phyloP scores from a whole-genome alignment of 2,113 vertebrate species.

The Erpornis zantholeuca region DNA sequence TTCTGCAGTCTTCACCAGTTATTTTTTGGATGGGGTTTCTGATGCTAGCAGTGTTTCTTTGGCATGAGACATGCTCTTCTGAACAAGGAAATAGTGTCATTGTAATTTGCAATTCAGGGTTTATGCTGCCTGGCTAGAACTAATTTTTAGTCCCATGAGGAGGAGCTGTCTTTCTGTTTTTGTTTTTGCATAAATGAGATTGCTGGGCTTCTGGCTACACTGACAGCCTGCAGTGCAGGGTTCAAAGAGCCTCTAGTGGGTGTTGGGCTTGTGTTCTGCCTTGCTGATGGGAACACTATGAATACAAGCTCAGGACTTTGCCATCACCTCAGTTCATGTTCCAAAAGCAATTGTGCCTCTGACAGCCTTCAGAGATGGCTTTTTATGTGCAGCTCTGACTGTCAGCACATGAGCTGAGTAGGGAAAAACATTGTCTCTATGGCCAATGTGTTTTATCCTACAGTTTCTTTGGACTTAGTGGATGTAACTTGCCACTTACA shows the following conservation, averaged over 20 bases:
- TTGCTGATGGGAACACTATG: not conserved
- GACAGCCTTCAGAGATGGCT: not conserved
- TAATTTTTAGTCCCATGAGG: slow-evolving; percentile 31
- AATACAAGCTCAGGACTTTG: not conserved
- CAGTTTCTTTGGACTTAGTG: not conserved
- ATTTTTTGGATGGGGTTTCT: not conserved
- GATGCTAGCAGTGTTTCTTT: not conserved
- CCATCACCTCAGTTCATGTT: not conserved
- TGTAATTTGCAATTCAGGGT: not conserved
- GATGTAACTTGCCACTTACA: not conserved
- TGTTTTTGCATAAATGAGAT: not conserved
- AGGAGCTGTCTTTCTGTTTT: slow-evolving; percentile 20
- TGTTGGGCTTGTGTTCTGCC: not conserved
- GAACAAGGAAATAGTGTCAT: slow-evolving; percentile 8
- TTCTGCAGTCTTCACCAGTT: not conserved
- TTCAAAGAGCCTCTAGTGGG: not conserved
- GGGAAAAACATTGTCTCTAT: not conserved
- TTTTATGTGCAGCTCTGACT: not conserved
- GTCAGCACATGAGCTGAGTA: not conserved
- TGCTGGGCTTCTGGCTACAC: not conserved
- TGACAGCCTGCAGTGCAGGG: not conserved
- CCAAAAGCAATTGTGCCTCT: not conserved
- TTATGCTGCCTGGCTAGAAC: not conserved
- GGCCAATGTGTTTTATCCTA: not conserved
- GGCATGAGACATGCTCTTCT: not conserved